phyloP scores from a whole-genome alignment of 64 coral and sea anemone species.

The Dendrophyllia cribrosa region DNA sequence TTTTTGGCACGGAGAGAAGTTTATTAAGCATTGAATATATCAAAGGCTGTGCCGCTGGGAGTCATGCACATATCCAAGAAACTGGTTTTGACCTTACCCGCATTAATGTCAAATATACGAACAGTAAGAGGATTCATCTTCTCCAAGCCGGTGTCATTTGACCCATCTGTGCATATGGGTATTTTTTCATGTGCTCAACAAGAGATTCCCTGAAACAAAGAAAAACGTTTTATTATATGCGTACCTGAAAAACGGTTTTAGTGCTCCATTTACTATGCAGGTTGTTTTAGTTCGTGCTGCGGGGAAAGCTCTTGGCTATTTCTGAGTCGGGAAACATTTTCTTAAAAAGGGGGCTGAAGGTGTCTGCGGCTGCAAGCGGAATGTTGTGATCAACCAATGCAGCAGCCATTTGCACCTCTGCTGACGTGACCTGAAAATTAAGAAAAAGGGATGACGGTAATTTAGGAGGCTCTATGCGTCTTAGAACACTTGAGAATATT shows the following conservation, averaged over 20 bases:
- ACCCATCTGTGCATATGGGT: conserved; percentile 69
- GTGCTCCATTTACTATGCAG: conserved; percentile 62
- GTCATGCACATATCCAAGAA: conserved; percentile 64
- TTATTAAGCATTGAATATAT: conserved; percentile 45
- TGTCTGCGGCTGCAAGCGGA: no score
- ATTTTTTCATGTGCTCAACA: conserved; percentile 49
- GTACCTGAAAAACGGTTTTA: conserved; percentile 53
- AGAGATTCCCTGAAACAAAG: conserved; percentile 21
- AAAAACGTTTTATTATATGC: conserved; percentile 35
- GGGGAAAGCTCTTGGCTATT: conserved; percentile 53
- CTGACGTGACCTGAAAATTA: conserved; percentile 32
- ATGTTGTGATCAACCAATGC: conserved; percentile 51
- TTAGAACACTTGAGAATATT: conserved; percentile 13
- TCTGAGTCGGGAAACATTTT: conserved; percentile 58
- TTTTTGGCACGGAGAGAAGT: no score
- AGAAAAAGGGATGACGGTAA: background rate
- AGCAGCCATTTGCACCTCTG: conserved; percentile 63
- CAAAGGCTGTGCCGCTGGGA: conserved; percentile 54
- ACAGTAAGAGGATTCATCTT: conserved; percentile 74
- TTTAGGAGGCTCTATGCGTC: background rate
- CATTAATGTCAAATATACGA: conserved; percentile 58
- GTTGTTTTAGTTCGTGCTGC: conserved; percentile 56
- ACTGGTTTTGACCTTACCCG: conserved; percentile 30
- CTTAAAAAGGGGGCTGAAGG: no score
- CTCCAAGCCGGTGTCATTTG: conserved; percentile 71